phyloP scores from a whole-genome alignment of 2,888 invertebrate genomes.

The Stenurella melanura region DNA sequence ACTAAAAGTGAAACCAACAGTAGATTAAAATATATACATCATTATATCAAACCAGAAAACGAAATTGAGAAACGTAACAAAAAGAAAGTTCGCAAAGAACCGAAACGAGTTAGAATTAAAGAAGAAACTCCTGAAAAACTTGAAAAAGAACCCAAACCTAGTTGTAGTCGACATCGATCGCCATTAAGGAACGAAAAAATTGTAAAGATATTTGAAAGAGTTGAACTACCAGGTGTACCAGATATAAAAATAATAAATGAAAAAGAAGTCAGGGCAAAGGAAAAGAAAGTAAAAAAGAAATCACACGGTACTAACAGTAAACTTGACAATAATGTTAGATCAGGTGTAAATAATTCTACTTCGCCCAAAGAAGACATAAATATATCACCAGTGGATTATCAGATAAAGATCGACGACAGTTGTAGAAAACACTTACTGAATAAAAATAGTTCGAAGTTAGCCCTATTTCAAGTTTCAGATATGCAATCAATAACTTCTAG shows the following conservation, averaged over 20 bases:
- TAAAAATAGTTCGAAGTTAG: constrained; percentile 57
- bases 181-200: constrained; percentile 52
- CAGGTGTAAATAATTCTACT: not conserved
- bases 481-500: constrained; percentile 50
- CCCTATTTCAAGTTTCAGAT: constrained; percentile 61
- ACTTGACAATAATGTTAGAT: constrained; percentile 33
- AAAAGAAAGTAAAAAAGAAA: constrained; percentile 43
- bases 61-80: constrained; percentile 27
- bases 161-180: constrained; percentile 41
- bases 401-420: constrained; percentile 45
- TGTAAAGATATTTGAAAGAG: constrained; percentile 64
- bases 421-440: constrained; percentile 52
- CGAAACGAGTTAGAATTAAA: constrained; percentile 53
- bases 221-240: constrained; percentile 57
- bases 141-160: constrained; percentile 52
- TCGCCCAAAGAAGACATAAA: not conserved
- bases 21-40: constrained; percentile 62
- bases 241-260: constrained; percentile 60
- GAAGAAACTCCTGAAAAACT: constrained; percentile 59
- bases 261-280: constrained; percentile 43
- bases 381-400: constrained; percentile 20
- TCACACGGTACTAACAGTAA: constrained; percentile 19
- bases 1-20: constrained; percentile 66
- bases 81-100: constrained; percentile 43
- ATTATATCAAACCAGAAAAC: constrained; percentile 23